phyloP scores from a whole-genome alignment of 2,113 vertebrate species.

The Hystrix brachyura region DNA sequence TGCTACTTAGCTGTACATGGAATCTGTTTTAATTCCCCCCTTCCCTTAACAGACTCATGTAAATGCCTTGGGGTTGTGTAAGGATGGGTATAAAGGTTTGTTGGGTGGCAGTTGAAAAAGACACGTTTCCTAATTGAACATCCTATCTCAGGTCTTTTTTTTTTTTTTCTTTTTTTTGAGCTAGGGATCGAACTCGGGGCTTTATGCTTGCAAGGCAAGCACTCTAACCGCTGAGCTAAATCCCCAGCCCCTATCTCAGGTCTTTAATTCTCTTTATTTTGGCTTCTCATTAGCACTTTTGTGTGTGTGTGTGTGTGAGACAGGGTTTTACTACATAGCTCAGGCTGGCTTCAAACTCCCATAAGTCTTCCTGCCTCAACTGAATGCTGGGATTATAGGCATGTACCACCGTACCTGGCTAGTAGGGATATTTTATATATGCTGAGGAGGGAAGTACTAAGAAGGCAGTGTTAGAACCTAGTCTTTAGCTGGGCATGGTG shows the following conservation, averaged over 20 bases:
- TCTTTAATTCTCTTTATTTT: conserved; percentile 57
- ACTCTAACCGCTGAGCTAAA: too few species aligned
- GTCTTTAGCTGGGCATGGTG: not conserved
- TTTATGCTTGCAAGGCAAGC: too few species aligned
- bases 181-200: too few species aligned
- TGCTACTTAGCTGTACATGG: not conserved
- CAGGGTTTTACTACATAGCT: not conserved
- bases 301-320: too few species aligned
- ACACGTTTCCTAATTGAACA: conserved; percentile 58
- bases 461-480: not conserved
- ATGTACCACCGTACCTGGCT: not conserved
- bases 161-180: not conserved
- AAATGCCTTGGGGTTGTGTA: conserved; percentile 22
- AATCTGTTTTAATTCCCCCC: not conserved
- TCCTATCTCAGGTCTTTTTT: not conserved
- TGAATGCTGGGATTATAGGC: not conserved
- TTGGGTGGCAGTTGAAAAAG: conserved; percentile 32
- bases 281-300: conserved; percentile 16
- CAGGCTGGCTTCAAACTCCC: not conserved
- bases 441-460: not conserved
- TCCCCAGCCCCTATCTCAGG: not conserved
- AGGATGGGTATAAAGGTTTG: conserved; percentile 19
- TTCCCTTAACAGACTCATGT: not conserved
- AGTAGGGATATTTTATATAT: not conserved
- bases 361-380: not conserved